phyloP scores from a whole-genome alignment of 2,888 invertebrate species.

The Parnassius apollo region DNA sequence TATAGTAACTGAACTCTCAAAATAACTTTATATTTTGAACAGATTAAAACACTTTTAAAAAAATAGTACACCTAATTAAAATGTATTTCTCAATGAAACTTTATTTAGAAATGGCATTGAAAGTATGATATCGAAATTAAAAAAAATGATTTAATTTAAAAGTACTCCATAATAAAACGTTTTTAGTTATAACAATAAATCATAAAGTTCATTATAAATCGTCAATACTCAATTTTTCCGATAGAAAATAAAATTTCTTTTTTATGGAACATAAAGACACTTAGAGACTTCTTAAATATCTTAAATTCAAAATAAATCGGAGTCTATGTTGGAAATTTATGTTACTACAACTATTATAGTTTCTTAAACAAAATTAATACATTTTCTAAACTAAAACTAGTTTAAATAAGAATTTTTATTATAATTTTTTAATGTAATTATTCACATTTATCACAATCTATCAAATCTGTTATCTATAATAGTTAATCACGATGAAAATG shows the following conservation, averaged over 20 bases:
- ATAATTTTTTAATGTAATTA: too few species aligned
- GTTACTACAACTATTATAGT: not conserved
- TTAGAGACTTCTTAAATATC: slow-evolving; percentile 12
- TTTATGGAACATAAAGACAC: slow-evolving; percentile 12
- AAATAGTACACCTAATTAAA: too few species aligned
- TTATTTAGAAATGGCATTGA: too few species aligned
- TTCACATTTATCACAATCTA: not conserved
- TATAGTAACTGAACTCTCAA: too few species aligned
- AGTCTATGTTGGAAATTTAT: not conserved
- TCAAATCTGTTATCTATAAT: not conserved
- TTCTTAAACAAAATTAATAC: not conserved
- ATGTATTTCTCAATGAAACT: too few species aligned
- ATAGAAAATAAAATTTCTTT: slow-evolving; percentile 14
- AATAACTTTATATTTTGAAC: too few species aligned
- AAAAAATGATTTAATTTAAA: not conserved
- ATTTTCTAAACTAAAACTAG: not conserved
- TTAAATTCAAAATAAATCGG: not conserved
- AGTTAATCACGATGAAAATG: too few species aligned
- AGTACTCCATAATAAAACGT: not conserved
- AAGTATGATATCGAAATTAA: too few species aligned
- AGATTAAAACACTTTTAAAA: too few species aligned
- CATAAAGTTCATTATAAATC: not conserved
- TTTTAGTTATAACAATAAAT: not conserved
- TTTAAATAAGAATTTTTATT: too few species aligned
- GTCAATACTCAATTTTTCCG: too few species aligned